Percentiles rank a stretch among this genome's conserved stretches.
phyloP scores from a whole-genome alignment of 1,140 invertebrate genomes.

The Drepana arcuata region DNA sequence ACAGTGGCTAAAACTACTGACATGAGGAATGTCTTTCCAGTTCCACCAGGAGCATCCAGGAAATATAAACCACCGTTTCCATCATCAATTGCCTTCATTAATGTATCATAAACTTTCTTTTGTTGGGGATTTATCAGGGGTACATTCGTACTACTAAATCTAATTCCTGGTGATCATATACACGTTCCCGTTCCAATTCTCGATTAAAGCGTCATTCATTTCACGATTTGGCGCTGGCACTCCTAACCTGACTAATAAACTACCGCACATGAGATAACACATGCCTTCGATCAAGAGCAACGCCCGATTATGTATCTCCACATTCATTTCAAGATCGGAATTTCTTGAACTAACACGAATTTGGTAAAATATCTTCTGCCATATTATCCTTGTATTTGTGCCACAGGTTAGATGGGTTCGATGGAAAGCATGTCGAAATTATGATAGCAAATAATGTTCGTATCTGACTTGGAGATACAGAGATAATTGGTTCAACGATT shows the following conservation, averaged over 20 bases:
- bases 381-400: constrained; percentile 26
- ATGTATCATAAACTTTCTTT: constrained; percentile 28
- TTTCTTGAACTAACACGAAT: constrained; percentile 15
- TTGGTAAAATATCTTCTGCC: constrained; percentile 36
- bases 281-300: constrained; percentile 28
- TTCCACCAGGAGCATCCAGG: constrained; percentile 44
- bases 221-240: constrained; percentile 30
- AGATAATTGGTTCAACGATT: constrained; percentile 33
- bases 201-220: constrained; percentile 31
- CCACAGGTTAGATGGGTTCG: not conserved
- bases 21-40: constrained; percentile 35
- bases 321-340: constrained; percentile 3
- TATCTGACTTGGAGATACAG: constrained; percentile 29
- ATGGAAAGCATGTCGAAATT: constrained; percentile 25
- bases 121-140: constrained; percentile 36
- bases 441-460: constrained; percentile 33
- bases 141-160: constrained; percentile 25
- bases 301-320: constrained; percentile 7
- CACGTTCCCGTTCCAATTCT: constrained; percentile 42
- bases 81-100: constrained; percentile 38
- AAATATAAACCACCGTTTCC: constrained; percentile 36
- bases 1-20: constrained; percentile 13
- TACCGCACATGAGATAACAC: constrained; percentile 19
- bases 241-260: constrained; percentile 27
- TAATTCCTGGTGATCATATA: constrained; percentile 27